These are phyloP conservation scores for Sclerurus mexicanus DNA, from an alignment of 2,113 vertebrate species.

Conservation along the genomic window DNA sequence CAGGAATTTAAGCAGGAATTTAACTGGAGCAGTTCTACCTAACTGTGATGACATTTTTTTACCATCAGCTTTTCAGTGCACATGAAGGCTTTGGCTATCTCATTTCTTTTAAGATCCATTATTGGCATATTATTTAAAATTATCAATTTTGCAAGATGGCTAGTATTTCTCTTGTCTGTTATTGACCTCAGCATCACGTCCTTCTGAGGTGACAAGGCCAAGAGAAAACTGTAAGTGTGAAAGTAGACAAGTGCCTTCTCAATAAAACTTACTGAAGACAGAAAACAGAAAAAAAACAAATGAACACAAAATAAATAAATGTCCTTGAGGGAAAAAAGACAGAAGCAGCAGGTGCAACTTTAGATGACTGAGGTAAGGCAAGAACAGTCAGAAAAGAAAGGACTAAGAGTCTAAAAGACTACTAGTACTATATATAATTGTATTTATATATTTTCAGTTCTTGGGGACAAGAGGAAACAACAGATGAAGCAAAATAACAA, in stretches of 20 bases:
- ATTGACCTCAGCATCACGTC: not conserved
- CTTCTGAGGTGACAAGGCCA: not conserved
- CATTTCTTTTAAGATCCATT: not conserved
- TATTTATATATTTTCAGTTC: not conserved
- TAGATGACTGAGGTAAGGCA: not conserved
- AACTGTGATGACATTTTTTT: not conserved
- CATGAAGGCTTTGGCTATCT: not conserved
- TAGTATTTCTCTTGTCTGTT: not conserved
- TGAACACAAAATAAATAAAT: not conserved
- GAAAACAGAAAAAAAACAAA: not conserved
- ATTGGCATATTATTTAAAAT: not conserved
- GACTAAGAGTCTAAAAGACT: not conserved
- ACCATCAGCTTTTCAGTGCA: not conserved
- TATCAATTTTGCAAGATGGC: not conserved
- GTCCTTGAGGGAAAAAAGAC: not conserved
- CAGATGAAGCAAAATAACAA: not conserved
- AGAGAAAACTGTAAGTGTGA: not conserved
- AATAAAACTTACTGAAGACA: not conserved
- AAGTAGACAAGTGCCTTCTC: not conserved
- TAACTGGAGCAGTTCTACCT: not conserved
- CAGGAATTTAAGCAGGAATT: not conserved
- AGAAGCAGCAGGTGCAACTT: not conserved
- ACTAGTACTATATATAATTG: not conserved
- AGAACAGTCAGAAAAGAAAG: not conserved
- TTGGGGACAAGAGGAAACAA: not conserved